Evolutionary conservation across 2,888 invertebrate species (phyloP).

Genomic region (Seladonia tumulorum): DNA sequence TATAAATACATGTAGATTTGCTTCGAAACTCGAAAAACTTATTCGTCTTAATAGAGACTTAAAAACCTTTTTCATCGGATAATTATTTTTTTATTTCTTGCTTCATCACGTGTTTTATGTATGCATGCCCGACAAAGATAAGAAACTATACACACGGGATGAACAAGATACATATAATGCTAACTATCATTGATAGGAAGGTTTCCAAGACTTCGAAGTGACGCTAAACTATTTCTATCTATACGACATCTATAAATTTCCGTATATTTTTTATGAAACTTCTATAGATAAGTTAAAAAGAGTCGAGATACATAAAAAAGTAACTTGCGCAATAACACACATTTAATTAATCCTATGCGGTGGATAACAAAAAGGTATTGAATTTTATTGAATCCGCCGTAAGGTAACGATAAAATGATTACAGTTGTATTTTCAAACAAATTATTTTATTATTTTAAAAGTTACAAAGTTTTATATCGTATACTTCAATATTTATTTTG

Average conservation of each 20-base stretch:
- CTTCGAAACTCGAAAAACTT: background rate
- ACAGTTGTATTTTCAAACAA: background rate
- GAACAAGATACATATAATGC: background rate
- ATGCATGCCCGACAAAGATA: background rate
- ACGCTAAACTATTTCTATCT: background rate
- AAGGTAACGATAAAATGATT: background rate
- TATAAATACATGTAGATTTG: background rate
- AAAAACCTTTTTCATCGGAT: background rate
- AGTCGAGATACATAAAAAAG: background rate
- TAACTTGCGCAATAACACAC: background rate
- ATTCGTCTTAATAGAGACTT: background rate
- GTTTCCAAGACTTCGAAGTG: background rate
- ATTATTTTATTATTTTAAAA: conserved; percentile 27
- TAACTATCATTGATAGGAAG: background rate
- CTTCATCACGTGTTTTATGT: background rate
- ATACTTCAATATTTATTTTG: background rate
- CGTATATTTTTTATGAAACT: background rate
- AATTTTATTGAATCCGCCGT: background rate
- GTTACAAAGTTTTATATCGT: background rate
- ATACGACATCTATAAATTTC: background rate
- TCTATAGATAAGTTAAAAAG: background rate
- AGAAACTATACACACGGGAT: background rate
- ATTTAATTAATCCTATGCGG: background rate
- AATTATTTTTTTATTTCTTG: background rate
- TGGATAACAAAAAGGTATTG: background rate